A percentile compares a stretch with the other conserved stretches of the same genome.
phyloP scores from a whole-genome alignment of 1,140 invertebrate genomes.

The Drosophila cardini region DNA sequence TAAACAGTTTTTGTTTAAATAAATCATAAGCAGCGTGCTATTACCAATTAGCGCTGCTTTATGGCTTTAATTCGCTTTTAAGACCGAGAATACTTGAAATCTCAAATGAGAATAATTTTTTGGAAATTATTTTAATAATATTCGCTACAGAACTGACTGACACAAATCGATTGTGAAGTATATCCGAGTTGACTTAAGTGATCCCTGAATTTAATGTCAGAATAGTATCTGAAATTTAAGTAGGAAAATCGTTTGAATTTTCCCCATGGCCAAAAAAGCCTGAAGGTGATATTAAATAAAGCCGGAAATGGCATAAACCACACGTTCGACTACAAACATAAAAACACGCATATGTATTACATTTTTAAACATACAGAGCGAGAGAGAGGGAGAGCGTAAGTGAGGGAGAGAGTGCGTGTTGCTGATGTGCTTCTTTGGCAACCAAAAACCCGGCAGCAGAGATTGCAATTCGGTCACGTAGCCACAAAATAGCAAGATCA shows the following conservation, averaged over 20 bases:
- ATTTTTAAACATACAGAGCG: background rate
- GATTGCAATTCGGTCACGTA: conserved; percentile 37
- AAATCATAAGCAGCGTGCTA: conserved; percentile 20
- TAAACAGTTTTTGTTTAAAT: conserved; percentile 27
- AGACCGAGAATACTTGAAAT: conserved; percentile 9
- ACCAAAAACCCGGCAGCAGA: conserved; percentile 33
- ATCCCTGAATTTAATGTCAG: conserved; percentile 18
- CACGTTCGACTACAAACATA: conserved; percentile 10
- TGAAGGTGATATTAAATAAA: conserved; percentile 41
- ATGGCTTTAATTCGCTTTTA: conserved; percentile 10
- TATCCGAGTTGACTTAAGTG: background rate
- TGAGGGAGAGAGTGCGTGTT: conserved; percentile 16
- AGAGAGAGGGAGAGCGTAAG: background rate
- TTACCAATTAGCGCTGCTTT: conserved; percentile 26
- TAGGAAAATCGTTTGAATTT: conserved; percentile 21
- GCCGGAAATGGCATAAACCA: conserved; percentile 35
- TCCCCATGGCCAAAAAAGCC: conserved; percentile 18
- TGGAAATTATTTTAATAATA: conserved; percentile 32
- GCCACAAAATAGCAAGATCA: conserved; percentile 30
- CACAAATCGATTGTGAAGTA: background rate
- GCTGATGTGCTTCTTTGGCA: conserved; percentile 13
- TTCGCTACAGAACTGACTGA: conserved; percentile 27
- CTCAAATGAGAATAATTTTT: conserved; percentile 23
- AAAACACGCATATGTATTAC: conserved; percentile 2
- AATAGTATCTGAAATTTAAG: conserved; percentile 9